A percentile compares a stretch with the other conserved stretches of the same genome.
phyloP scores from a whole-genome alignment of 2,797 vertebrate genomes.

The Poeciliopsis turneri region DNA sequence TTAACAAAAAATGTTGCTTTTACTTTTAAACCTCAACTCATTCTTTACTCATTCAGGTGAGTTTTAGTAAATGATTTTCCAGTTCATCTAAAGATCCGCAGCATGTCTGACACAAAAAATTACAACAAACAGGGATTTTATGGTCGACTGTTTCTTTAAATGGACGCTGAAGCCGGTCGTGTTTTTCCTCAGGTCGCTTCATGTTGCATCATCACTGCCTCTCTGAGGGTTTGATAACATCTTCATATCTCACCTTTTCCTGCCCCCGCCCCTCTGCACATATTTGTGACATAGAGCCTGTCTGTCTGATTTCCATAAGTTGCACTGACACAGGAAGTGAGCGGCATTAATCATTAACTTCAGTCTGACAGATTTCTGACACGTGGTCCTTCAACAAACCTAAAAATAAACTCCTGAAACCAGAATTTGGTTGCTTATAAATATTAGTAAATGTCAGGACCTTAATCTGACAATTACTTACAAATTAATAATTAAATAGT shows the following conservation, averaged over 20 bases:
- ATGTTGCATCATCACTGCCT: conserved; percentile 6
- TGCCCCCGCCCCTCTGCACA: background rate
- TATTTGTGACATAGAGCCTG: background rate
- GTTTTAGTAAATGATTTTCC: background rate
- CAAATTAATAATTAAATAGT: background rate
- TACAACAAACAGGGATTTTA: background rate
- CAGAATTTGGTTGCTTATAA: background rate
- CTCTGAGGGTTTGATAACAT: conserved; percentile 7
- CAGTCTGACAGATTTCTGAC: background rate
- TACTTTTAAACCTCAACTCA: background rate
- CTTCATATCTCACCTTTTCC: conserved; percentile 16
- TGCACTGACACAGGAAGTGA: conserved; percentile 8
- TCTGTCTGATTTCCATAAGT: conserved; percentile 10
- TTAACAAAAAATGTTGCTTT: background rate
- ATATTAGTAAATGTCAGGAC: background rate
- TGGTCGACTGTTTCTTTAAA: background rate
- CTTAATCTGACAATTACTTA: background rate
- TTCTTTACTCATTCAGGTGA: background rate
- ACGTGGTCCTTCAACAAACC: background rate
- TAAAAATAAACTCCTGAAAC: background rate
- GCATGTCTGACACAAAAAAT: background rate
- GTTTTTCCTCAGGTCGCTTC: background rate
- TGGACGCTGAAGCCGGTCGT: background rate
- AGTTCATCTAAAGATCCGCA: background rate
- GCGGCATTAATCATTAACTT: conserved; percentile 18